phyloP scores from a whole-genome alignment of 2,113 vertebrate genomes.

The Arizona elegans region DNA sequence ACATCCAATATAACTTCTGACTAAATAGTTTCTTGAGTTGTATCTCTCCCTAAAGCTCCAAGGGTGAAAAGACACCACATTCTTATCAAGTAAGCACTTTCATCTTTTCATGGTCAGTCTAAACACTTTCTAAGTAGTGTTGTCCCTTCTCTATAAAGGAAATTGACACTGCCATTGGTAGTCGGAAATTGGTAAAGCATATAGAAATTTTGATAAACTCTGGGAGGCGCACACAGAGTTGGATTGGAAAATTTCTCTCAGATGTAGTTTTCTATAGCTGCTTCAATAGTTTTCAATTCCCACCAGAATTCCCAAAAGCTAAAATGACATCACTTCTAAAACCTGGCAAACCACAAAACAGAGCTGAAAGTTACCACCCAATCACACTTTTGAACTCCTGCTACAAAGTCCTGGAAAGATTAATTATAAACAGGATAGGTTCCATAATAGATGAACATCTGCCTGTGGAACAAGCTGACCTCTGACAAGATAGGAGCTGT shows the following conservation, averaged over 20 bases:
- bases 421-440: neutral
- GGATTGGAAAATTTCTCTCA: neutral
- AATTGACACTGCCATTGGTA: neutral
- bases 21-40: neutral
- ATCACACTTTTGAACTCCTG: neutral
- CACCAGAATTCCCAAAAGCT: neutral
- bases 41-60: neutral
- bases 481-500: neutral
- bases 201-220: neutral
- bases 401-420: neutral
- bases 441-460: neutral
- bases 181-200: neutral
- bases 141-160: neutral
- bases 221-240: neutral
- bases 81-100: neutral
- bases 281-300: neutral
- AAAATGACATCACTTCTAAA: neutral
- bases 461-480: neutral
- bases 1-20: neutral
- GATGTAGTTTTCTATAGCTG: neutral
- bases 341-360: neutral
- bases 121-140: neutral
- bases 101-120: neutral
- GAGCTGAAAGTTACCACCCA: neutral
- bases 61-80: neutral